Percentiles rank a stretch among this genome's conserved stretches.
Evolutionary conservation across 1,140 invertebrate genomes (phyloP).

Genomic region (Danaus plexippus): DNA sequence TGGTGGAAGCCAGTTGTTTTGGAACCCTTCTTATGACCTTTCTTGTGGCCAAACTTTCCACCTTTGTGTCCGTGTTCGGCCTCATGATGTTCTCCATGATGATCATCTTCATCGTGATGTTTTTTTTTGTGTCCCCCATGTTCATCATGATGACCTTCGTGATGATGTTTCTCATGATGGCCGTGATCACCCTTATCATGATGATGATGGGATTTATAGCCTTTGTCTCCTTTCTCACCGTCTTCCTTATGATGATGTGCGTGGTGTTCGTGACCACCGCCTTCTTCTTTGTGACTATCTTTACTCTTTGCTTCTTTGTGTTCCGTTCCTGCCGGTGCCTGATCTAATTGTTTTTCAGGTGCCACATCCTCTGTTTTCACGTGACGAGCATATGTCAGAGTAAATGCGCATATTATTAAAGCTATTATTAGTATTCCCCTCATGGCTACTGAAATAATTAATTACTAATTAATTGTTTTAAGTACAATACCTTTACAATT

Average conservation of each 20-base stretch:
- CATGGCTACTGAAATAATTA: conserved; percentile 46
- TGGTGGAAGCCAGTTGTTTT: conserved; percentile 84
- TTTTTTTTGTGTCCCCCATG: conserved; percentile 83
- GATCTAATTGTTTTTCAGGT: conserved; percentile 35
- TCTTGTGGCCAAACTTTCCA: conserved; percentile 82
- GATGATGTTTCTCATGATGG: conserved; percentile 79
- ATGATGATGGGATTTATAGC: conserved; percentile 78
- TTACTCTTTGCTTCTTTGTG: conserved; percentile 63
- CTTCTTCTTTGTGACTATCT: conserved; percentile 71
- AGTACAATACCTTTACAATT: conserved; percentile 4
- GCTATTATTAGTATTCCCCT: conserved; percentile 44
- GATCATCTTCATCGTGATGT: conserved; percentile 80
- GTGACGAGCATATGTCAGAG: conserved; percentile 40
- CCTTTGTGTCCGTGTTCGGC: conserved; percentile 82
- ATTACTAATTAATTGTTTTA: conserved; percentile 5
- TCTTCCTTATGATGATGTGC: conserved; percentile 75
- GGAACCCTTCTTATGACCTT: conserved; percentile 83
- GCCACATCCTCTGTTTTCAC: conserved; percentile 27
- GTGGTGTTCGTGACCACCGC: conserved; percentile 77
- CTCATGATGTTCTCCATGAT: conserved; percentile 80
- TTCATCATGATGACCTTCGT: conserved; percentile 80
- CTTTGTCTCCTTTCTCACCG: conserved; percentile 78
- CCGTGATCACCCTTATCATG: conserved; percentile 80
- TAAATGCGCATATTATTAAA: conserved; percentile 34
- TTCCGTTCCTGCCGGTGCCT: conserved; percentile 65